Conservation (phyloP, 2,797 vertebrate genomes). For the Macroramphosus scolopax region DNA sequence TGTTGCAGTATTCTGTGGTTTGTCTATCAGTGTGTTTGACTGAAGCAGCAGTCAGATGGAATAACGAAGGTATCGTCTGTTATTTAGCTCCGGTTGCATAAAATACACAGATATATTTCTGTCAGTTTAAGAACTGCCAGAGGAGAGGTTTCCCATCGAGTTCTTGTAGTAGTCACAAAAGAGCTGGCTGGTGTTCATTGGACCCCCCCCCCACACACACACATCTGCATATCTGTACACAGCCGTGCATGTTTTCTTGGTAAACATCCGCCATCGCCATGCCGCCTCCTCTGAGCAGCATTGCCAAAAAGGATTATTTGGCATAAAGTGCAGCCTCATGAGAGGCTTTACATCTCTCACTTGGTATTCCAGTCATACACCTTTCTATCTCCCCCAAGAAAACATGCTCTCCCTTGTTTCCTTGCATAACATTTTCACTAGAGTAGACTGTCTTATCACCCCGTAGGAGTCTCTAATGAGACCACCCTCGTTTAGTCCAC, state of each 20-base stretch:
- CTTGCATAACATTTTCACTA: constrained; percentile 70
- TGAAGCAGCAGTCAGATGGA: constrained; percentile 19
- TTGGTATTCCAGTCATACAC: constrained; percentile 53
- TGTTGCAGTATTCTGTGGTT: constrained; percentile 3
- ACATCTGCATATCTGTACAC: constrained; percentile 59
- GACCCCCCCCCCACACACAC: constrained; percentile 22
- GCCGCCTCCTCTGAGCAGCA: constrained; percentile 51
- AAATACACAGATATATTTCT: constrained; percentile 25
- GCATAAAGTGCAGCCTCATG: constrained; percentile 48
- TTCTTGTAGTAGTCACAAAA: constrained; percentile 64
- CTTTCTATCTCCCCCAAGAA: constrained; percentile 62
- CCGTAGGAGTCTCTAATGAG: too few species aligned
- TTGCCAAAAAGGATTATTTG: constrained; percentile 64
- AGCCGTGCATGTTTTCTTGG: constrained; percentile 76
- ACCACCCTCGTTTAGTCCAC: constrained; percentile 41
- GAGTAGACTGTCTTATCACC: constrained; percentile 52
- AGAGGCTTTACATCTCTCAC: constrained; percentile 51
- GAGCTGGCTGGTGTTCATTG: constrained; percentile 66
- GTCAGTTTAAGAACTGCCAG: constrained; percentile 16
- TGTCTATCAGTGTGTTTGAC: constrained; percentile 12
- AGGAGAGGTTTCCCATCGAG: constrained; percentile 30
- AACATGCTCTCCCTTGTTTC: constrained; percentile 66
- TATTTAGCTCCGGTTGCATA: constrained; percentile 18
- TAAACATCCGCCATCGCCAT: constrained; percentile 59
- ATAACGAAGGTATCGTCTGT: constrained; percentile 6